phyloP scores from a whole-genome alignment of 2,888 invertebrate genomes.

The Trachelus troglodyta region DNA sequence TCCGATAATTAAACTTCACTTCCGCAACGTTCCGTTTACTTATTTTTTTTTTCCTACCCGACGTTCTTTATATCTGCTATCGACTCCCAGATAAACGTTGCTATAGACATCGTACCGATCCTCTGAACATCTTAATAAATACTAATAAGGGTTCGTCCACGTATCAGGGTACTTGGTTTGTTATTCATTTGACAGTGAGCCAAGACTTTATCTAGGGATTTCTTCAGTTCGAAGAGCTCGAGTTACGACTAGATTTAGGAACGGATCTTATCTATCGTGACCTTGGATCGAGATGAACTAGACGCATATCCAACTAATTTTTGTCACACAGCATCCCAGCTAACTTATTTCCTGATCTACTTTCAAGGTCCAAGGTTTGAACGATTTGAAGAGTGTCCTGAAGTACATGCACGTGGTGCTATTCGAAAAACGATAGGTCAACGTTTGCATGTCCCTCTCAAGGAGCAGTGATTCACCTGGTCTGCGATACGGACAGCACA shows the following conservation, averaged over 20 bases:
- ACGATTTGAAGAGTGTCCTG: not conserved
- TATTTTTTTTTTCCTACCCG: not conserved
- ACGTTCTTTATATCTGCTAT: not conserved
- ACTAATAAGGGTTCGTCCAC: not conserved
- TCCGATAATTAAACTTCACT: not conserved
- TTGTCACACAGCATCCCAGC: not conserved
- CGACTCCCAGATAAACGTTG: constrained; percentile 10
- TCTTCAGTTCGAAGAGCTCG: not conserved
- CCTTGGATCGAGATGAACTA: not conserved
- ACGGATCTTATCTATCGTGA: not conserved
- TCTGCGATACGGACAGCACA: constrained; percentile 8
- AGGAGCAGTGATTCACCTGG: constrained; percentile 8
- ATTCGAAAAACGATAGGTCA: constrained; percentile 1
- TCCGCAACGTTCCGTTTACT: constrained; percentile 5
- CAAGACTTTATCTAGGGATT: not conserved
- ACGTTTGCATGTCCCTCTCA: constrained; percentile 6
- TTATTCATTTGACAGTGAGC: not conserved
- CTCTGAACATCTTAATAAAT: not conserved
- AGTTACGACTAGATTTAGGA: not conserved
- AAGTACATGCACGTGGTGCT: not conserved
- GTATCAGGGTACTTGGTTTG: not conserved
- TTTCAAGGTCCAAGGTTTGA: not conserved
- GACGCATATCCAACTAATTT: not conserved
- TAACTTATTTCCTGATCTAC: not conserved
- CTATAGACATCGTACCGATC: constrained; percentile 23